Percentiles rank a stretch among this genome's conserved stretches.
Evolutionary conservation across 2,797 vertebrate genomes (phyloP).

Genomic region (Dallia pectoralis): DNA sequence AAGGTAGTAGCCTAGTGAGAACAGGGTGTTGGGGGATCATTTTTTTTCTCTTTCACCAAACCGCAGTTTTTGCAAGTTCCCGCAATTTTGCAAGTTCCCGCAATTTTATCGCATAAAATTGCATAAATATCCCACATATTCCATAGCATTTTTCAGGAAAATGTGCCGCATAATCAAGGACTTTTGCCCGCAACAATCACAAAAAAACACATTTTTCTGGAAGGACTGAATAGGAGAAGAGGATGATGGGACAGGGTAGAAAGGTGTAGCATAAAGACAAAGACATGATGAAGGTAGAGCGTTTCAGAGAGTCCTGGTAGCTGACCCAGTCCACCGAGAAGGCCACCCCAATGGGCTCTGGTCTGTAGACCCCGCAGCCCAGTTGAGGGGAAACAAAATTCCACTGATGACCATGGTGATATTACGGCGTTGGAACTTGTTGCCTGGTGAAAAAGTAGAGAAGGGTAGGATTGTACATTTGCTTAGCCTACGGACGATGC

Average conservation of each 20-base stretch:
- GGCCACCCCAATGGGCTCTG: slow-evolving; percentile 64
- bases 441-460: slow-evolving; percentile 41
- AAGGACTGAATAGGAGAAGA: slow-evolving; percentile 67
- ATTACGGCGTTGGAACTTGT: slow-evolving; percentile 54
- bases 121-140: no score
- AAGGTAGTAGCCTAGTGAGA: no score
- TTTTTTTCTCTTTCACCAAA: no score
- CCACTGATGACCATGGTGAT: slow-evolving; percentile 50
- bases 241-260: slow-evolving; percentile 59
- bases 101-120: no score
- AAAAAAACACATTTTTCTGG: no score
- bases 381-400: slow-evolving; percentile 61
- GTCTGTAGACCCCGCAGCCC: slow-evolving; percentile 68
- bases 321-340: slow-evolving; percentile 66
- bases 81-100: no score
- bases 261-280: slow-evolving; percentile 60
- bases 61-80: no score
- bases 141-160: no score
- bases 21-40: no score
- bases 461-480: background rate
- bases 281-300: slow-evolving; percentile 60
- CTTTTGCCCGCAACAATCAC: no score
- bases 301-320: slow-evolving; percentile 59
- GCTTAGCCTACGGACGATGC: background rate
- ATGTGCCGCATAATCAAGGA: no score